Evolutionary conservation across 2,888 invertebrate species (phyloP), one percentile per base, ranked within the genome.

Genomic region (Acleris sparsana): DNA sequence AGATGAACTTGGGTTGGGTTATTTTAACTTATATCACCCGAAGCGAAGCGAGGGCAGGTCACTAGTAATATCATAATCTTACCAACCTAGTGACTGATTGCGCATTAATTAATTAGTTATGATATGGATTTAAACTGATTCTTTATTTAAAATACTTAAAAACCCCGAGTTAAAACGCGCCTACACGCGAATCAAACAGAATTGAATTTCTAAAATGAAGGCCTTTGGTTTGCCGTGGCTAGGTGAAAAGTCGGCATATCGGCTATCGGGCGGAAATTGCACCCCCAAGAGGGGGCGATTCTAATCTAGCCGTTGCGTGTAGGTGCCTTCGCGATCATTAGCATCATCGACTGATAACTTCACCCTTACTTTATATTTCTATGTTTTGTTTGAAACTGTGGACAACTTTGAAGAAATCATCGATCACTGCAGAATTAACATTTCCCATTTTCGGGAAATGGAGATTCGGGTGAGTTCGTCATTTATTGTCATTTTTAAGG

Each of bases 251-350:
- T 75, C 33, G 33, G 33, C 70, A 78, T 85, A 87, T 87, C 81
- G 78, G 80, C 77, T 82, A 83, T 83, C 76, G 75, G 77, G 73
- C 89, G 90, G 90, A 90, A 89, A 89, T 91, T 89, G 89, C 87
- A 33, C 33, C 33, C 33, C 33, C 33, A 9, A 3, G 33, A 9
- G 33, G 33, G 33, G 80, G 76, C 84, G 88, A 91, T 92, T 65
- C 79, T 89, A 90, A 91, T 90, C 90, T 87, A 80, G 64, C 70
- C 78, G 84, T 91, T 86, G 89, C 90, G 92, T 92, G 89, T 80
- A 77, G 65, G 44, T 53, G 43, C 78, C 79, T 73, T 69, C 72
- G 72, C 80, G 78, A 84, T 86, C 89, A 89, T 89, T 91, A 89
- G 81, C 85, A 78, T 83, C 72, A 79, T 78, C 82, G 80, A 80